Conservation (phyloP, 2,797 vertebrate genomes). For the Pachyuromys duprasi region DNA sequence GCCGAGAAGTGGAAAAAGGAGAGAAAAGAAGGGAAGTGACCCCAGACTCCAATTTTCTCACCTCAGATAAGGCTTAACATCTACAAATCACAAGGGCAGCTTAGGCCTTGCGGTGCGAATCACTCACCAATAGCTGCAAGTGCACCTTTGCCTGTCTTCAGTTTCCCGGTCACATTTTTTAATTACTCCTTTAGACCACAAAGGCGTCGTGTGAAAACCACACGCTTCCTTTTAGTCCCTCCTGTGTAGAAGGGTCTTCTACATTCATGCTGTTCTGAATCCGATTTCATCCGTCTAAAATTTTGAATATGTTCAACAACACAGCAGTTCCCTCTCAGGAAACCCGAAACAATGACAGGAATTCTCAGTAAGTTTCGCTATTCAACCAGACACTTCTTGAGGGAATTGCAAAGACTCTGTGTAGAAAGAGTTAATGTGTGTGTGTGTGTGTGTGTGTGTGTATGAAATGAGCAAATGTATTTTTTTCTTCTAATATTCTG, state of each 20-base stretch:
- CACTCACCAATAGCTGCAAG: constrained; percentile 24
- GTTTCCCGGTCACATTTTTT: constrained; percentile 29
- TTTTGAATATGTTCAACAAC: constrained; percentile 66
- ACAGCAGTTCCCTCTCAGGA: constrained; percentile 62
- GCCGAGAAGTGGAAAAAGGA: neutral
- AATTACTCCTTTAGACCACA: constrained; percentile 38
- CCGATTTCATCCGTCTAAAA: constrained; percentile 68
- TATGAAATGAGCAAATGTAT: constrained; percentile 78
- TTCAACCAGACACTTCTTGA: constrained; percentile 75
- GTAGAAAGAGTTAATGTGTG: constrained; percentile 65
- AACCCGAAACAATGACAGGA: constrained; percentile 70
- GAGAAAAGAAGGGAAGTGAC: neutral
- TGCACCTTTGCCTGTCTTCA: constrained; percentile 31
- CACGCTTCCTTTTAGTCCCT: neutral
- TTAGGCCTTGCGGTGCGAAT: constrained; percentile 21
- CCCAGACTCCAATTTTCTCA: neutral
- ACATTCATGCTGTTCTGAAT: constrained; percentile 46
- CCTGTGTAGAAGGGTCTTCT: constrained; percentile 55
- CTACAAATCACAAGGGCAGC: neutral
- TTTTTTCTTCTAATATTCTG: constrained; percentile 84
- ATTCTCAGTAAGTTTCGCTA: constrained; percentile 70
- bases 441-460: constrained; percentile 64
- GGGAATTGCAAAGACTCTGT: constrained; percentile 62
- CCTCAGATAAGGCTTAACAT: constrained; percentile 46
- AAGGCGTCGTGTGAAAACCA: constrained; percentile 1